These are phyloP conservation scores for Drosophila histrio DNA, from an alignment of 2,888 invertebrate genomes.

Conservation along the genomic window DNA sequence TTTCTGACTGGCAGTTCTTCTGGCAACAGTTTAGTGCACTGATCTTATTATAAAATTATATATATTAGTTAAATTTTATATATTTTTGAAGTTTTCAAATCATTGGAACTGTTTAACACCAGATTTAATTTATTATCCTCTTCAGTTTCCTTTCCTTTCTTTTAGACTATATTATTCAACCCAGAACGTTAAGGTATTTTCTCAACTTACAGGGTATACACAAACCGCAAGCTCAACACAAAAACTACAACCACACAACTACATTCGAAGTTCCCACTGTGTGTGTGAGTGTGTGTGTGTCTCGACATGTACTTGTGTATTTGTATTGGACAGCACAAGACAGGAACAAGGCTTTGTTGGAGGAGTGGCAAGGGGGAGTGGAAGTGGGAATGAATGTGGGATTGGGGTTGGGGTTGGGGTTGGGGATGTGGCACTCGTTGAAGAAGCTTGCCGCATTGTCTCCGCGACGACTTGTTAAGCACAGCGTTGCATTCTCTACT, in stretches of 20 bases:
- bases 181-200: too few relatives aligned
- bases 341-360: slow-evolving; percentile 20
- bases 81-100: too few relatives aligned
- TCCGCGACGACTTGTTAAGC: slow-evolving; percentile 57
- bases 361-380: not conserved
- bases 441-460: slow-evolving; percentile 51
- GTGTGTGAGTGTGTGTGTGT: slow-evolving; percentile 10
- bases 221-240: slow-evolving; percentile 61
- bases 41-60: too few relatives aligned
- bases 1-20: too few relatives aligned
- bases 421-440: not conserved
- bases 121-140: too few relatives aligned
- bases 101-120: too few relatives aligned
- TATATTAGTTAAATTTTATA: too few relatives aligned
- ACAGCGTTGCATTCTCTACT: slow-evolving; percentile 47
- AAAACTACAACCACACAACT: slow-evolving; percentile 50
- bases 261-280: slow-evolving; percentile 33
- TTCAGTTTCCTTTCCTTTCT: too few relatives aligned
- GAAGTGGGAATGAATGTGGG: not conserved
- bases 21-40: too few relatives aligned
- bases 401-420: not conserved
- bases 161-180: too few relatives aligned
- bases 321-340: slow-evolving; percentile 35
- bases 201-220: slow-evolving; percentile 35
- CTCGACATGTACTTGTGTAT: slow-evolving; percentile 42